These are phyloP conservation scores for Aspiorhynchus laticeps DNA, from an alignment of 2,113 vertebrate genomes.

Conservation along the genomic window DNA sequence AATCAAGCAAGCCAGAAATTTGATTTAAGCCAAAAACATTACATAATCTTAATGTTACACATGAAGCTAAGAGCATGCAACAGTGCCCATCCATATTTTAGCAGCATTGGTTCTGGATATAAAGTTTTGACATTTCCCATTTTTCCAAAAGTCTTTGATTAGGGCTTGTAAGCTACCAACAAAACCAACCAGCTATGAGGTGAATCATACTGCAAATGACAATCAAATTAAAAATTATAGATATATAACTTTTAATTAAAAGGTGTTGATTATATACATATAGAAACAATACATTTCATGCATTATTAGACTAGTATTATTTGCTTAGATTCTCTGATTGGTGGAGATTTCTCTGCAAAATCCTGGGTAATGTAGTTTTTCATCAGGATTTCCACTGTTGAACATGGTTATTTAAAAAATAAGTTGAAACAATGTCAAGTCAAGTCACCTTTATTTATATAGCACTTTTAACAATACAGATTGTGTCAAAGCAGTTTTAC, in stretches of 20 bases:
- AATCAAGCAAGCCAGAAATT: background rate
- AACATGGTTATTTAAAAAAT: background rate
- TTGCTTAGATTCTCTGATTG: background rate
- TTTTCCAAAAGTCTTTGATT: background rate
- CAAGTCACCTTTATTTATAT: too few relatives aligned
- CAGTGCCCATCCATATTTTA: background rate
- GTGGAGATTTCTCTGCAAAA: background rate
- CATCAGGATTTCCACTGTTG: background rate
- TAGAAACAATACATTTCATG: background rate
- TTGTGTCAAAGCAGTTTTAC: too few relatives aligned
- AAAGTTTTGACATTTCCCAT: background rate
- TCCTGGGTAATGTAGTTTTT: background rate
- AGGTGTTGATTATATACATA: background rate
- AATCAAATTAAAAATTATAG: background rate
- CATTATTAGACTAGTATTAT: background rate
- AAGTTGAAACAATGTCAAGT: background rate
- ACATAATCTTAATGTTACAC: background rate
- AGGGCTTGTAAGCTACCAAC: background rate
- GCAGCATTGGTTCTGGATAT: background rate
- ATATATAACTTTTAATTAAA: background rate
- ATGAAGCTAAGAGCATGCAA: background rate
- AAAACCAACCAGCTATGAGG: background rate
- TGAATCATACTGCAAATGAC: background rate
- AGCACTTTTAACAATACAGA: too few relatives aligned
- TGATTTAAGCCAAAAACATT: background rate